phyloP scores from a whole-genome alignment of 2,113 vertebrate species.

The Setophaga petechia region DNA sequence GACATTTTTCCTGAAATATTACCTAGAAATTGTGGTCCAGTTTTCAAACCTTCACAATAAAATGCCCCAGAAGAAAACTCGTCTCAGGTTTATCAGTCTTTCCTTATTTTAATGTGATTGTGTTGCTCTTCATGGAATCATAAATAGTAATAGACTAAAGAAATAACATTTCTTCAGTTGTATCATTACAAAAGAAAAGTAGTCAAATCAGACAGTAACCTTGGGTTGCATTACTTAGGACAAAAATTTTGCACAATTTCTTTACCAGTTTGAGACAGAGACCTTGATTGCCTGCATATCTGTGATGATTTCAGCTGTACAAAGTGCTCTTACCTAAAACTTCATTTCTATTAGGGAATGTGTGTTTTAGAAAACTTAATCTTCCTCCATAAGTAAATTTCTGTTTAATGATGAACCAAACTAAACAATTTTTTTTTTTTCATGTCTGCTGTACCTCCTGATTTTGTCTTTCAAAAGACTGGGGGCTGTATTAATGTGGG shows the following conservation, averaged over 20 bases:
- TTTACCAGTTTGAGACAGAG: not conserved
- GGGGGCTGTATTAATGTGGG: not conserved
- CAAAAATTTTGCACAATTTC: not conserved
- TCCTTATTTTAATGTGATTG: not conserved
- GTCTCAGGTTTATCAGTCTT: not conserved
- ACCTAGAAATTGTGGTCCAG: fast-evolving
- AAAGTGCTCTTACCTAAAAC: not conserved
- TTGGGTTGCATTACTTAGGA: not conserved
- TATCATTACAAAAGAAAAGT: not conserved
- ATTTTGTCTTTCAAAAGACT: not conserved
- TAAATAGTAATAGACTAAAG: not conserved
- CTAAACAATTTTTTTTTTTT: not conserved
- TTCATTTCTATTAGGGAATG: not conserved
- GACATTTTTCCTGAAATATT: not conserved
- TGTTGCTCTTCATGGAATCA: not conserved
- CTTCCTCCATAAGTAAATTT: not conserved
- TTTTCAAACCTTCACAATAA: not conserved
- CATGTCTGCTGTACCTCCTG: not conserved
- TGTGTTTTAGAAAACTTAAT: not conserved
- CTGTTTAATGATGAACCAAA: not conserved
- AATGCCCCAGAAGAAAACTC: not conserved
- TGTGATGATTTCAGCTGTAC: not conserved
- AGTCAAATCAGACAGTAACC: not conserved
- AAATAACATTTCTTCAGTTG: not conserved
- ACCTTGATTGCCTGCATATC: not conserved